These are phyloP conservation scores for Drosophila maculinotata DNA, from an alignment of 2,888 invertebrate species.

Conservation along the genomic window DNA sequence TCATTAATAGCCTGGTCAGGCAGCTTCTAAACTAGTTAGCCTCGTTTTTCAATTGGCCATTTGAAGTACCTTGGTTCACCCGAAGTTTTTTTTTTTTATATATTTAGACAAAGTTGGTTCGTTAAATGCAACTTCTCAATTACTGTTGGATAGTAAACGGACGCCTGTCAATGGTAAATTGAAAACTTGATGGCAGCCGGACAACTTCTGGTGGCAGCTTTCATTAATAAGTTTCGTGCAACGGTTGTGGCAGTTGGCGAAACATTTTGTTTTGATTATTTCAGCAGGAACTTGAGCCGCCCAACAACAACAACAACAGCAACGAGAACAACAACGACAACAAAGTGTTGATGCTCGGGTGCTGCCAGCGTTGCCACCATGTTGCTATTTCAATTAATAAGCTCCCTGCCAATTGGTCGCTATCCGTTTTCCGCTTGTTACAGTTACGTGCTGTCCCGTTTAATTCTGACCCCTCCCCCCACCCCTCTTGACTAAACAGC, in stretches of 20 bases:
- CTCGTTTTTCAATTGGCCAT: conserved; percentile 12
- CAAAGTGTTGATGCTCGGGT: not conserved
- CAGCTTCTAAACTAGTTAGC: too few relatives aligned
- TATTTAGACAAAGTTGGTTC: conserved; percentile 18
- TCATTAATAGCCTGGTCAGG: not conserved
- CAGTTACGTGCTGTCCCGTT: not conserved
- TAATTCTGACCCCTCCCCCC: accelerated
- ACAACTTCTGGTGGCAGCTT: conserved; percentile 24
- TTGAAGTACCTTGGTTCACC: not conserved
- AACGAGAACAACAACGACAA: not conserved
- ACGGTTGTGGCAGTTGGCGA: conserved; percentile 28
- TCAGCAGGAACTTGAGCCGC: conserved; percentile 11
- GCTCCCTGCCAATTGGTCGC: conserved; percentile 25
- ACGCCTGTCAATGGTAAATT: conserved; percentile 11
- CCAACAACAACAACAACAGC: not conserved
- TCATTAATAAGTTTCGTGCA: conserved; percentile 46
- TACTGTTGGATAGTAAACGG: conserved; percentile 5
- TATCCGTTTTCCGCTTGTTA: conserved; percentile 9
- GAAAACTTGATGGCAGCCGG: conserved; percentile 20
- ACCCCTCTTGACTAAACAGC: not conserved
- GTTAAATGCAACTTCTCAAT: conserved; percentile 28
- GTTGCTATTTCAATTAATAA: conserved; percentile 41
- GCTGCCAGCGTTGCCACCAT: conserved; percentile 23
- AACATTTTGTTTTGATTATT: conserved; percentile 43
- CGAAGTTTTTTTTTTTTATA: conserved; percentile 7